Evolutionary conservation across 2,888 invertebrate genomes (phyloP), one percentile per base, ranked within the genome.

Genomic region (Platycheirus rosarum): DNA sequence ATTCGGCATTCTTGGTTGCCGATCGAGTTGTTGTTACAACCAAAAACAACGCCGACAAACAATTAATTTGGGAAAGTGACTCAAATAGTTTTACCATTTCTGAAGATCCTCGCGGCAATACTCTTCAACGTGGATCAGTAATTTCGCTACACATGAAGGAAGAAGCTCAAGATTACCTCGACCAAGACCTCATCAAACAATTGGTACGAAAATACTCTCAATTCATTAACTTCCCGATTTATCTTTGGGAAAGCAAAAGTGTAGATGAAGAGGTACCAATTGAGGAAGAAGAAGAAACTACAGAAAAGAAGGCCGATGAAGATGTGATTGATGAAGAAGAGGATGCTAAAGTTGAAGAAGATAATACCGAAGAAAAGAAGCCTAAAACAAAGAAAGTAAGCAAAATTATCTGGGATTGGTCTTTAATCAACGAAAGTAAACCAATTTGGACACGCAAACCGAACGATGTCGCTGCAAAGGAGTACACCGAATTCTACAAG

Each of bases 181-280:
- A 99, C 91, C 93, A 96, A 85, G 95, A 97, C 88, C 97, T 97
- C 0, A 93, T 99, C 86, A 95, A 95, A 87, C 94, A 95, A 86
- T 93, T 99, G 77, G 96, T 99, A 84, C 96, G 96, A 91, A 99
- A 99, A 91, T 99, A 99, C 92, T 98, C 98, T 4, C 99, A 99
- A 92, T 99, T 99, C 92, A 99, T 99, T 90, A 99, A 98, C 91
- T 99, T 99, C 93, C 97, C 97, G 79, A 99, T 99, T 90, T 95
- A 95, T 91, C 91, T 99, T 90, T 99, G 98, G 98, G 94, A 95
- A 71, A 92, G 93, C 86, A 92, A 91, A 92, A 94, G 94, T 35
- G 93, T 95, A 86, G 94, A 94, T 80, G 95, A 95, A 57, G 95
- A 95, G 87, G 95, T 95, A 86, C 93, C 94, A 0, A 69, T 92